Base-by-base conservation (phyloP, 2,113 vertebrate species). In the Leptodactylus fuscus region DNA sequence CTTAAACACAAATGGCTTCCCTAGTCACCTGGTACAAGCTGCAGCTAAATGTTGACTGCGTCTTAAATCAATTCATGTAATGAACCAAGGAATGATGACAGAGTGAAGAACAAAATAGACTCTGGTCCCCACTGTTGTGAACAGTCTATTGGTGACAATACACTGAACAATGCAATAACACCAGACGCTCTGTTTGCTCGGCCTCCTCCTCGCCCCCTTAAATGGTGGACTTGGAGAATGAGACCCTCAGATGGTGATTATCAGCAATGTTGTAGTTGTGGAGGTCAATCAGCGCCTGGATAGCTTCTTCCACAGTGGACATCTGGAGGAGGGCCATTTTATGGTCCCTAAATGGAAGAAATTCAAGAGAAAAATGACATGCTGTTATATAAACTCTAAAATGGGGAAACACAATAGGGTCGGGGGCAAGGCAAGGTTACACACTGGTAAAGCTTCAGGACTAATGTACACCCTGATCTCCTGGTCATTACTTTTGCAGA, bases 311-410 rank as follows among this genome's bases (percentile, higher is more conserved):
- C 91, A 98, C 96, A 67, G 97, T 96, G 20, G 97, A 96, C 97
- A 99, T 97, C 93, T 99, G 98, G 92, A 99, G 96, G 87, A 99
- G 95, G 81, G 98, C 96, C 97, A 99, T 99, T 93, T 99, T 99
- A 90, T 96, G 98, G 95, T 99, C 98, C 95, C 97, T 99, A 92
- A 46, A 94, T 91, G 90, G 82, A 91, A 91, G 53, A 69, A 76
- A 41, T 41, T 41, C 41, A 41, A 9, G 41, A 41, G 41, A n/a
- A n/a, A n/a, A n/a, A n/a, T n/a, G n/a, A n/a, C n/a, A n/a, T n/a
- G n/a, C n/a, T n/a, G n/a, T n/a, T n/a, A n/a, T n/a, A n/a, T n/a
- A n/a, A n/a, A n/a, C n/a, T n/a, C n/a, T n/a, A n/a, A n/a, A n/a
- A n/a, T n/a, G n/a, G n/a, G n/a, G n/a, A n/a, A n/a, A n/a, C n/a